A percentile compares a stretch with the other conserved stretches of the same genome.
Conservation (phyloP, 2,888 invertebrate species). For the Andrena haemorrhoa region DNA sequence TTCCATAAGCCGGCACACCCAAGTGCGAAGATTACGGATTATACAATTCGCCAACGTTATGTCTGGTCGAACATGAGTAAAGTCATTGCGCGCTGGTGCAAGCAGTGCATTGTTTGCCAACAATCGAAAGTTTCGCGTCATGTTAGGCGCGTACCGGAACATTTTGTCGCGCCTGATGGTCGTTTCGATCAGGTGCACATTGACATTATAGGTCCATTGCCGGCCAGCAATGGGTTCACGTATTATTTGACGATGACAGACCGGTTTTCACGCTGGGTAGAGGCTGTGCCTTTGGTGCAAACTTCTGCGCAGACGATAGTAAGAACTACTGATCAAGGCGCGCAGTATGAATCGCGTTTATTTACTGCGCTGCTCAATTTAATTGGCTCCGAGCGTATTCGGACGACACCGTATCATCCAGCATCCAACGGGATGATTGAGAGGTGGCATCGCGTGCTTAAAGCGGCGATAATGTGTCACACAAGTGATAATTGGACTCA, state of each 20-base stretch:
- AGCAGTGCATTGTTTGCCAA: neutral
- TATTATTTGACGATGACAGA: slow-evolving; percentile 29
- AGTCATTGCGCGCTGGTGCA: neutral
- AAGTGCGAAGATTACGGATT: neutral
- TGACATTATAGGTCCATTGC: slow-evolving; percentile 17
- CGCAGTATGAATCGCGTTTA: too few relatives aligned
- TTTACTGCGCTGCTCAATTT: too few relatives aligned
- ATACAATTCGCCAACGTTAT: neutral
- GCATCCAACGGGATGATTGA: slow-evolving; percentile 62
- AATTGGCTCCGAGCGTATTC: too few relatives aligned
- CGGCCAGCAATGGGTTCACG: neutral
- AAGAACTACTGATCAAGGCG: neutral
- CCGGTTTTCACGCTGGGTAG: slow-evolving; percentile 15
- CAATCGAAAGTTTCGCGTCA: neutral
- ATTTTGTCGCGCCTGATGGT: neutral
- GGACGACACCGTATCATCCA: too few relatives aligned
- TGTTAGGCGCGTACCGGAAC: neutral
- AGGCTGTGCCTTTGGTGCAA: neutral
- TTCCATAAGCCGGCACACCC: neutral
- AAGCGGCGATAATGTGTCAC: neutral
- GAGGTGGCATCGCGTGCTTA: slow-evolving; percentile 28
- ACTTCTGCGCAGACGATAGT: slow-evolving; percentile 1
- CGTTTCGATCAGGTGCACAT: too few relatives aligned
- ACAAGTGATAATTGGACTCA: neutral
- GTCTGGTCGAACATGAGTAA: neutral